Evolutionary conservation across 2,888 invertebrate species (phyloP), one percentile per base, ranked within the genome.

Genomic region (Trissonchulus latispiculum): DNA sequence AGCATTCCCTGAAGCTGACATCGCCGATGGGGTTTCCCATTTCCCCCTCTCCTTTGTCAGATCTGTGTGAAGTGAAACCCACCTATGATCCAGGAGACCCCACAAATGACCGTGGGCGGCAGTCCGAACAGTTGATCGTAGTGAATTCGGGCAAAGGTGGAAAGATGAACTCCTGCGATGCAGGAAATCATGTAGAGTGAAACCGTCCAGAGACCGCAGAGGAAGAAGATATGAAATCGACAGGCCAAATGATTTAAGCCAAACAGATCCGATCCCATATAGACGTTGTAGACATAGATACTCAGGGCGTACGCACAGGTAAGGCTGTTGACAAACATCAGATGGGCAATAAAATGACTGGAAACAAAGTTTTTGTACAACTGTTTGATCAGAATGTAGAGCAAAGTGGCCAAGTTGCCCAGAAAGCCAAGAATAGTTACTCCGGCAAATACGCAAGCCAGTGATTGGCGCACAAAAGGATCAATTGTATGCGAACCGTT

Each of bases 61-160:
- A n/a, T n/a, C n/a, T n/a, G n/a, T n/a, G n/a, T n/a, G n/a, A n/a
- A n/a, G n/a, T n/a, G n/a, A n/a, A n/a, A 75, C 69, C 78, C 76
- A 15, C 79, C 80, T 36, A 82, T 80, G 28, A 80, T 75, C 82
- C 82, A 82, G 3, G 79, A 77, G n/a, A 82, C 76, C 29, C 75
- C 75, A 73, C 82, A 82, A 32, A 61, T 73, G 74, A 78, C 76
- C 1, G 74, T 72, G 28, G 82, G 82, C 2, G 77, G 77, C 1
- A 82, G 76, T 23, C 82, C 81, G 76, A 82, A 82, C 31, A 82
- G 76, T 74, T 82, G 82, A 29, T 82, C 82, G 77, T 82, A 82
- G 76, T 82, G 82, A 69, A 82, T 82, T 2, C 82, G 78, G 8
- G 81, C 82, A 73, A 82, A 82, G 2, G 82, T 82, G n/a, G 82